These are phyloP conservation scores for Sialia sialis DNA, from an alignment of 2,113 vertebrate species.

Conservation along the genomic window DNA sequence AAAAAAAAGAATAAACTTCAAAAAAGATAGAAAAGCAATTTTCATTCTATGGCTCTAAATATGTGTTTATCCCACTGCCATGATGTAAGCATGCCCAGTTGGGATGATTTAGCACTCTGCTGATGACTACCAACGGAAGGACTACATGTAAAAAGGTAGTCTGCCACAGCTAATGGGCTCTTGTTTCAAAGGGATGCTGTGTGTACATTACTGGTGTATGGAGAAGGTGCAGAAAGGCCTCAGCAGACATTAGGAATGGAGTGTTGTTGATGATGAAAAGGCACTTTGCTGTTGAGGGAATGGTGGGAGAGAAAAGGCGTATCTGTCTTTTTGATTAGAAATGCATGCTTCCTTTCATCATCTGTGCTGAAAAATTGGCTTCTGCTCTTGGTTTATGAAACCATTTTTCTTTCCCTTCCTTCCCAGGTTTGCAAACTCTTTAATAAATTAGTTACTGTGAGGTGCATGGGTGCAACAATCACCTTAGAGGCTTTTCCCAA, in stretches of 20 bases:
- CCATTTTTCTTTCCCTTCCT: slow-evolving; percentile 82
- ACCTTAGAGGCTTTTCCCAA: slow-evolving; percentile 83
- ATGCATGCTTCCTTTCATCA: slow-evolving; percentile 85
- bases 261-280: slow-evolving; percentile 84
- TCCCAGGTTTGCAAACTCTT: slow-evolving; percentile 83
- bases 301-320: slow-evolving; percentile 77
- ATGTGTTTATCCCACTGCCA: slow-evolving; percentile 62
- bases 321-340: slow-evolving; percentile 86
- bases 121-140: slow-evolving; percentile 77
- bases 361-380: slow-evolving; percentile 82
- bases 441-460: slow-evolving; percentile 83
- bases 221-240: slow-evolving; percentile 80
- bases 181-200: slow-evolving; percentile 79
- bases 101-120: slow-evolving; percentile 72
- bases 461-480: slow-evolving; percentile 80
- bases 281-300: slow-evolving; percentile 80
- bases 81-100: slow-evolving; percentile 70
- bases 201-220: slow-evolving; percentile 76
- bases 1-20: not conserved
- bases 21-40: slow-evolving; percentile 63
- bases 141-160: slow-evolving; percentile 77
- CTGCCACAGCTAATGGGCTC: slow-evolving; percentile 78
- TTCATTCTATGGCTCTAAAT: slow-evolving; percentile 65
- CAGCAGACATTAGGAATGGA: slow-evolving; percentile 79
- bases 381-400: slow-evolving; percentile 83